Percentiles rank a stretch among this genome's conserved stretches.
Conservation (phyloP, 2,797 vertebrate species). For the Microhierax caerulescens region DNA sequence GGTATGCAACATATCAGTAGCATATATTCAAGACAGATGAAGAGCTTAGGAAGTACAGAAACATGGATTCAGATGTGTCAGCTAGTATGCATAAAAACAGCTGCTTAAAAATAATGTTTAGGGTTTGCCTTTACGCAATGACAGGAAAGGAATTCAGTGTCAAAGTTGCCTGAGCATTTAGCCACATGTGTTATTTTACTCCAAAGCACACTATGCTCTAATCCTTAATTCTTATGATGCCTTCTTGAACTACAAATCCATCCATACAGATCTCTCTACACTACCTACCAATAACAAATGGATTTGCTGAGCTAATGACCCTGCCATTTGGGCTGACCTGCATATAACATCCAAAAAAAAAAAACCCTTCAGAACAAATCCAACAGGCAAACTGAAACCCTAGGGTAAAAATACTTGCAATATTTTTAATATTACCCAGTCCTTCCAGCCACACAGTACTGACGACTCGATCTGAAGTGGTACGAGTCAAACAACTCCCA, state of each 20-base stretch:
- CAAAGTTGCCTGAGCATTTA: not conserved
- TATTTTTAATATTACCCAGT: not conserved
- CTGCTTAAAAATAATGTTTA: conserved; percentile 63
- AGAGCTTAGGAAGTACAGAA: conserved; percentile 36
- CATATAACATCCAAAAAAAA: not conserved
- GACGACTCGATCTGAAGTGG: not conserved
- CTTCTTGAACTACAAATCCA: conserved; percentile 8
- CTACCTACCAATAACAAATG: not conserved
- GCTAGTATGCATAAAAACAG: not conserved
- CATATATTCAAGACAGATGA: conserved; percentile 45
- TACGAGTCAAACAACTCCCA: not conserved
- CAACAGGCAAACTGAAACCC: not conserved
- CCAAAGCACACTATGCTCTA: not conserved
- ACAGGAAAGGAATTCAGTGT: conserved; percentile 27
- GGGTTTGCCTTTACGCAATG: conserved; percentile 4
- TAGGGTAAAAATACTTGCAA: not conserved
- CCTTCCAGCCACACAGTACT: not conserved
- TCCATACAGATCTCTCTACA: not conserved
- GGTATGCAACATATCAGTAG: conserved; percentile 7
- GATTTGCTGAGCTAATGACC: not conserved
- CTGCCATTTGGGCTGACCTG: not conserved
- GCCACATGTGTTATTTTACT: conserved; percentile 9
- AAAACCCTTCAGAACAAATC: not conserved
- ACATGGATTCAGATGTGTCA: conserved; percentile 52
- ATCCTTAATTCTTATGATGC: not conserved